phyloP scores from a whole-genome alignment of 2,888 invertebrate species.

The Cerastis leucographa region DNA sequence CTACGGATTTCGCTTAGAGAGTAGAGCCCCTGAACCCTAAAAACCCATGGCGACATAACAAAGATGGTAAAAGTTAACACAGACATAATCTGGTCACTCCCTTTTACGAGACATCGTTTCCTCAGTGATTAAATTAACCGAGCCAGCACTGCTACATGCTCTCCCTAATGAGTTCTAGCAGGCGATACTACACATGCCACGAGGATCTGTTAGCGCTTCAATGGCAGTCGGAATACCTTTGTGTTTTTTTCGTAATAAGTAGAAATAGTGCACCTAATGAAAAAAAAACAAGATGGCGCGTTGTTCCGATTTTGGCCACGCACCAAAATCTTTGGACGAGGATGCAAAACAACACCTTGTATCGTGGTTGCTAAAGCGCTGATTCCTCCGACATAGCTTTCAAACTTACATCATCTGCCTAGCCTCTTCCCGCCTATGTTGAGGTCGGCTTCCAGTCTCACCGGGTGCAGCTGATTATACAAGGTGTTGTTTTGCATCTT shows the following conservation, averaged over 20 bases:
- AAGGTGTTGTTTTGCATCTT: no score
- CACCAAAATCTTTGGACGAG: no score
- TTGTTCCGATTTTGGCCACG: background rate
- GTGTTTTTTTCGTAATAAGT: background rate
- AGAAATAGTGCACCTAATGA: background rate
- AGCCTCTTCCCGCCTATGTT: no score
- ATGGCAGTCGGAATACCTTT: background rate
- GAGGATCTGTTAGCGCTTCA: background rate
- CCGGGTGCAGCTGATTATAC: no score
- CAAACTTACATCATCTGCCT: no score
- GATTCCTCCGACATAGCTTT: no score
- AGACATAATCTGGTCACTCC: conserved; percentile 59
- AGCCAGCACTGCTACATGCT: conserved; percentile 25
- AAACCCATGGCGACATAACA: conserved; percentile 18
- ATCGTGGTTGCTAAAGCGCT: no score
- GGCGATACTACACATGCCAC: conserved; percentile 25
- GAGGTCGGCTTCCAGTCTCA: no score
- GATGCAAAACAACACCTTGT: no score
- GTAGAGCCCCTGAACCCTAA: no score
- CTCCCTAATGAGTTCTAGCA: conserved; percentile 56
- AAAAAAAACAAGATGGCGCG: background rate
- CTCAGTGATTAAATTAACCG: conserved; percentile 70
- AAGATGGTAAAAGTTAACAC: conserved; percentile 42
- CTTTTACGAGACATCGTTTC: conserved; percentile 65
- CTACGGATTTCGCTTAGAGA: no score